These are phyloP conservation scores for Drosophila sulfurigaster DNA, from an alignment of 1,140 invertebrate species.

Conservation along the genomic window DNA sequence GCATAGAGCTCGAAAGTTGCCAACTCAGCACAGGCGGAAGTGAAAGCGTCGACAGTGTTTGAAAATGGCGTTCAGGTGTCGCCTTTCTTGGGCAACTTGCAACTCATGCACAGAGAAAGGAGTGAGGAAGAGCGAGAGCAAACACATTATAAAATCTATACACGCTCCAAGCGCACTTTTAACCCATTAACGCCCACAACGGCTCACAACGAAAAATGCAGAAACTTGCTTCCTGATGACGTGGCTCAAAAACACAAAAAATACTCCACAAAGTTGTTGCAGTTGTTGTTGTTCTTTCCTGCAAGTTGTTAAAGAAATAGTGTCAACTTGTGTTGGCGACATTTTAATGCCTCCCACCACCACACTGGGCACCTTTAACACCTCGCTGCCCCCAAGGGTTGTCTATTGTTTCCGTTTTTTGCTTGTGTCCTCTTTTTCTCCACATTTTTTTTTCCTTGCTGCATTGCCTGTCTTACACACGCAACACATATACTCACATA, in stretches of 20 bases:
- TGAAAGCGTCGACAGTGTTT: conserved; percentile 57
- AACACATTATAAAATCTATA: conserved; percentile 82
- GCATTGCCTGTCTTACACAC: conserved; percentile 17
- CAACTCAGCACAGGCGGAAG: conserved; percentile 69
- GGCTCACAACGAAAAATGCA: conserved; percentile 32
- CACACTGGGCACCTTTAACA: conserved; percentile 49
- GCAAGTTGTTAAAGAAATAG: conserved; percentile 69
- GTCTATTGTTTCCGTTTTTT: conserved; percentile 74
- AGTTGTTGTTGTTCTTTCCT: conserved; percentile 44
- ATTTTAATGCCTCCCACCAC: conserved; percentile 21
- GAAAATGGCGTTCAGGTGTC: conserved; percentile 55
- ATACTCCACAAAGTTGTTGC: conserved; percentile 25
- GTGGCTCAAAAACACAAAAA: conserved; percentile 58
- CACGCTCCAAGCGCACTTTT: conserved; percentile 79
- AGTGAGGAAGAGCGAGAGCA: conserved; percentile 39
- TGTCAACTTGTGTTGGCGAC: conserved; percentile 60
- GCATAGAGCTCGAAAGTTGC: conserved; percentile 47
- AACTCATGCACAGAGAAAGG: conserved; percentile 53
- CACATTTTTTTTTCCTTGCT: background rate
- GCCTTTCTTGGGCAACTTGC: conserved; percentile 55
- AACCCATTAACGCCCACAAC: conserved; percentile 75
- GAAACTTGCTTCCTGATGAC: conserved; percentile 67
- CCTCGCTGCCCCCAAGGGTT: conserved; percentile 58
- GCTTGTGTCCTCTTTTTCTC: conserved; percentile 34
- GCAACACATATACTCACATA: conserved; percentile 22